Evolutionary conservation across 2,888 invertebrate species (phyloP).

Genomic region (Erebia epiphron): DNA sequence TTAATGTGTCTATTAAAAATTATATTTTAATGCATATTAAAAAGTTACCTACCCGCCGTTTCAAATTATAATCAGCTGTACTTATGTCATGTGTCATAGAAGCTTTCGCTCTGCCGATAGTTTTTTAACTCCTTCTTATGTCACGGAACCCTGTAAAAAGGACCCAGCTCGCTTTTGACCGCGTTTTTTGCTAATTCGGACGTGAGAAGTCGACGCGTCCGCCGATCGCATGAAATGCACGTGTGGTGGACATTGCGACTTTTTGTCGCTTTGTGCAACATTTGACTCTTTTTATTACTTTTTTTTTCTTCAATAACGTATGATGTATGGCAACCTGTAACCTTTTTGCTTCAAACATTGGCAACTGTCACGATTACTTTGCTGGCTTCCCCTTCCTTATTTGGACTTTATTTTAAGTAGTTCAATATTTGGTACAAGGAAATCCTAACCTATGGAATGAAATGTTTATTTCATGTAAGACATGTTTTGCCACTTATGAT

Average conservation of each 20-base stretch:
- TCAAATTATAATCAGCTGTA: too few relatives aligned
- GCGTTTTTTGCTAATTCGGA: conserved; percentile 49
- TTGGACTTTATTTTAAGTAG: neutral
- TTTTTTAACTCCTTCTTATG: neutral
- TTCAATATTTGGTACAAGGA: too few relatives aligned
- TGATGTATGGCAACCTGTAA: conserved; percentile 24
- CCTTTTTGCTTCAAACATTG: neutral
- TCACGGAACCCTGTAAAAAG: conserved; percentile 40
- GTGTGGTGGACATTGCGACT: conserved; percentile 47
- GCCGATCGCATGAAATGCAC: conserved; percentile 58
- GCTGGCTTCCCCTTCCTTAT: neutral
- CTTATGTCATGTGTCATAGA: too few relatives aligned
- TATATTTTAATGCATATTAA: too few relatives aligned
- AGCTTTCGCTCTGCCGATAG: too few relatives aligned
- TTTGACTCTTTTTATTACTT: conserved; percentile 12
- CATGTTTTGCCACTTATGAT: too few relatives aligned
- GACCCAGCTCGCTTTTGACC: neutral
- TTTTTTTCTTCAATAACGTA: conserved; percentile 20
- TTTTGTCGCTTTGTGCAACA: conserved; percentile 34
- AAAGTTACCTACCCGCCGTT: too few relatives aligned
- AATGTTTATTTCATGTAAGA: too few relatives aligned
- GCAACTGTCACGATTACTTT: neutral
- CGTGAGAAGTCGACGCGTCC: conserved; percentile 62
- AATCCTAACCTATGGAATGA: too few relatives aligned
- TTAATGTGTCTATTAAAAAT: conserved; percentile 14